Base-by-base conservation (phyloP, 2,888 invertebrate genomes). In the Scrobipalpa atriplicella region DNA sequence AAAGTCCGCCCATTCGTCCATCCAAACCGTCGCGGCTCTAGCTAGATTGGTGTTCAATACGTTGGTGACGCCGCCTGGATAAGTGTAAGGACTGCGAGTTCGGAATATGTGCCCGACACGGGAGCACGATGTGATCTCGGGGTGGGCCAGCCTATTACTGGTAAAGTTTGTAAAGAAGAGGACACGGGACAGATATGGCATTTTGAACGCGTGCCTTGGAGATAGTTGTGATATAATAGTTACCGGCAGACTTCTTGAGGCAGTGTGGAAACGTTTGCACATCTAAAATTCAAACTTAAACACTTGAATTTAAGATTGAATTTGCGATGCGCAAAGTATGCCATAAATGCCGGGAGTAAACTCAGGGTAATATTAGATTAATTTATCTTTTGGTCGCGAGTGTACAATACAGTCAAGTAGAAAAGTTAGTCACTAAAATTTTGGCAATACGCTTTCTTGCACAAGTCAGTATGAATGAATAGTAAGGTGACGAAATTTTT, bases 1-100 rank as follows among this genome's bases (percentile, higher is more conserved):
- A 85, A 98, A 98, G 70, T 97, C 96, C 11, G 97, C 96, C 97
- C 99, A 99, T 66, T 99, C 97, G 81, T 99, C 99, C 97, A 99
- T 97, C 99, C 99, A 99, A 0, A 99, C 99, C 1, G 97, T 93
- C 0, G 99, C 99, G 0, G 98, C 98, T 67, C 99, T 93, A 0
- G 98, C 98, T 43, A 99, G 93, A 90, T 99, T 99, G 0, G 96
- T 94, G 73, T 97, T 96, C 0, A 99, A 93, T n/a, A 98, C 96
- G 73, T 97, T 96, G 0, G 95, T 94, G 6, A 98, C 96, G 0
- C 98, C 99, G 0, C 99, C 99, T 0, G 97, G 97, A 88, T 99
- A 99, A 1, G 97, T 96, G 82, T 99, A 99, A 0, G 99, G 99
- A 0, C 99, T 98, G 56, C 96, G 96, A 85, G 97, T 96, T 63